These are phyloP conservation scores for Dryocosmus kuriphilus DNA, from an alignment of 2,888 invertebrate genomes.

Conservation along the genomic window DNA sequence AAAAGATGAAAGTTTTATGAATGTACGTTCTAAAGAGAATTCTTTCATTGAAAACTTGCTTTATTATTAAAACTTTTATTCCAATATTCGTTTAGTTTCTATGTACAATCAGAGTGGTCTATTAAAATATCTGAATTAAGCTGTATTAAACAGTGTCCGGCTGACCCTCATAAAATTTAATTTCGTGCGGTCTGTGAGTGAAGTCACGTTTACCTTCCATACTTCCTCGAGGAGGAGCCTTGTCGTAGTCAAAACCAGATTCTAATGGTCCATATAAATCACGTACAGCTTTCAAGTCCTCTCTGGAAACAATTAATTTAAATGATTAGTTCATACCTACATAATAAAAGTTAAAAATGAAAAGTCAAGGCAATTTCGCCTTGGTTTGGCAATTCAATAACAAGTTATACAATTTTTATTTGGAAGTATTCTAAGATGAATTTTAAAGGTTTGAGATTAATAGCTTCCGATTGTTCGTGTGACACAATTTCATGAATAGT, in stretches of 20 bases:
- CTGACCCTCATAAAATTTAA: constrained; percentile 84
- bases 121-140: not conserved
- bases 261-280: constrained; percentile 85
- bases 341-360: too few relatives aligned
- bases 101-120: constrained; percentile 20
- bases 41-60: not conserved
- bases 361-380: too few relatives aligned
- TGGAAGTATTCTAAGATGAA: too few relatives aligned
- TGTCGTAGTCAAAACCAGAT: constrained; percentile 86
- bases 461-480: too few relatives aligned
- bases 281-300: constrained; percentile 84
- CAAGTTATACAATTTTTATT: too few relatives aligned
- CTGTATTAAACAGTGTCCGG: constrained; percentile 29
- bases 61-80: constrained; percentile 41
- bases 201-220: constrained; percentile 91
- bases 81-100: constrained; percentile 35
- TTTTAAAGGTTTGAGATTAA: too few relatives aligned
- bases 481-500: too few relatives aligned
- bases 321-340: not conserved
- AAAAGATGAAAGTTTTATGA: not conserved
- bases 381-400: too few relatives aligned
- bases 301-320: constrained; percentile 77
- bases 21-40: not conserved
- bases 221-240: constrained; percentile 89
- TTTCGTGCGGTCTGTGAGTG: constrained; percentile 86